Percentiles rank a stretch among this genome's conserved stretches.
Evolutionary conservation across 2,888 invertebrate genomes (phyloP).

Genomic region (Crematogaster levior): DNA sequence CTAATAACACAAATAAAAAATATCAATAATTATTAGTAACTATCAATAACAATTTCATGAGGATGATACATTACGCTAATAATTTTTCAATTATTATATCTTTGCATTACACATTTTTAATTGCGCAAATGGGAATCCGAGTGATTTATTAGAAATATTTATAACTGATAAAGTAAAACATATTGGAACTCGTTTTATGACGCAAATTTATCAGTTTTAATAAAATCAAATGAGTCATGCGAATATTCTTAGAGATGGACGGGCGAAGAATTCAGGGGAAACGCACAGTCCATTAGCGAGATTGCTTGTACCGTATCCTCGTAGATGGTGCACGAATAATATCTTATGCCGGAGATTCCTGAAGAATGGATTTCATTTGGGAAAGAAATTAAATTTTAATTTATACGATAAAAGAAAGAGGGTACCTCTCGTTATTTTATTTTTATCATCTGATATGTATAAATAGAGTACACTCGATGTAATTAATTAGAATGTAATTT

Average conservation of each 20-base stretch:
- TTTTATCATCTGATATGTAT: neutral
- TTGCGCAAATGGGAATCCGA: neutral
- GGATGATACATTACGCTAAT: neutral
- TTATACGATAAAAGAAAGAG: slow-evolving; percentile 31
- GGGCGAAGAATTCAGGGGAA: slow-evolving; percentile 69
- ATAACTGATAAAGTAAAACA: neutral
- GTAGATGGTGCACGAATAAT: slow-evolving; percentile 67
- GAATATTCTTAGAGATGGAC: slow-evolving; percentile 78
- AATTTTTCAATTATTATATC: neutral
- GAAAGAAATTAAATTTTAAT: slow-evolving; percentile 59
- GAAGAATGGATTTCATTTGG: slow-evolving; percentile 66
- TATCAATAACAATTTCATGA: neutral
- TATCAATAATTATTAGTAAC: neutral
- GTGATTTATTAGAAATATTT: neutral
- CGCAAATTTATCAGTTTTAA: slow-evolving; percentile 81
- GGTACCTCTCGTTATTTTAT: slow-evolving; percentile 33
- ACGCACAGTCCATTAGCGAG: slow-evolving; percentile 82
- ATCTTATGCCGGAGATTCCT: slow-evolving; percentile 56
- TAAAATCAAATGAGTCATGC: slow-evolving; percentile 80
- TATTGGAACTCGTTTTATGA: slow-evolving; percentile 54
- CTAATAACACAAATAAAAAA: neutral
- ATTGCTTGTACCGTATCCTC: slow-evolving; percentile 79
- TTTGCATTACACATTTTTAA: neutral
- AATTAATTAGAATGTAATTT: neutral
- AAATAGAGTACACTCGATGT: neutral